phyloP scores from a whole-genome alignment of 1,140 invertebrate species.

The Drosophila athabasca region DNA sequence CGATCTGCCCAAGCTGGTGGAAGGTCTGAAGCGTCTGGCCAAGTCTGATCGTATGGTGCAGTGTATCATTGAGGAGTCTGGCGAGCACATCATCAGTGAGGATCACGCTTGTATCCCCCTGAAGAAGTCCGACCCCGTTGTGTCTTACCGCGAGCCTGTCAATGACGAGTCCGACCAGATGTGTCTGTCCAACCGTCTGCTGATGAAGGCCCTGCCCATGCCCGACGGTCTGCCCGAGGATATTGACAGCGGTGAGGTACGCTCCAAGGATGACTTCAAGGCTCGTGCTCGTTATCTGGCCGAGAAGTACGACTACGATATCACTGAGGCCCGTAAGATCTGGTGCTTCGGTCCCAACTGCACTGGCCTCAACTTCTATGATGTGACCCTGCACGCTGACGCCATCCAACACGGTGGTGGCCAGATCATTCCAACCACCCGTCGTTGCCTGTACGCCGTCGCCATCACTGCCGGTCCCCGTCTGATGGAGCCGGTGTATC shows the following conservation, averaged over 20 bases:
- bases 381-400: constrained; percentile 99
- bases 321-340: constrained; percentile 99
- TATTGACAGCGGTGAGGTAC: constrained; percentile 98
- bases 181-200: constrained; percentile 99
- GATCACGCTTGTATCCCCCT: constrained; percentile 99
- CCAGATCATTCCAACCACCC: constrained; percentile 99
- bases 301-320: constrained; percentile 98
- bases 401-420: constrained; percentile 99
- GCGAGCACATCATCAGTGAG: constrained; percentile 99
- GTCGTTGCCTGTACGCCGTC: constrained; percentile 98
- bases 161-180: constrained; percentile 95
- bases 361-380: constrained; percentile 98
- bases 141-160: constrained; percentile 99
- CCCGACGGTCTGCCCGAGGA: constrained; percentile 98
- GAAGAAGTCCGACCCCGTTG: constrained; percentile 99
- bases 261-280: constrained; percentile 98
- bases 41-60: constrained; percentile 99
- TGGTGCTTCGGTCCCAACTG: constrained; percentile 99
- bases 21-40: constrained; percentile 98
- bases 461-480: constrained; percentile 97
- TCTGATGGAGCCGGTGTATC: constrained; percentile 99
- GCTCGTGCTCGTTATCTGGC: constrained; percentile 95
- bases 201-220: constrained; percentile 98
- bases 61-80: constrained; percentile 99
- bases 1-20: constrained; percentile 99